phyloP scores from a whole-genome alignment of 2,113 vertebrate genomes.

The Neodontobutis hainanensis region DNA sequence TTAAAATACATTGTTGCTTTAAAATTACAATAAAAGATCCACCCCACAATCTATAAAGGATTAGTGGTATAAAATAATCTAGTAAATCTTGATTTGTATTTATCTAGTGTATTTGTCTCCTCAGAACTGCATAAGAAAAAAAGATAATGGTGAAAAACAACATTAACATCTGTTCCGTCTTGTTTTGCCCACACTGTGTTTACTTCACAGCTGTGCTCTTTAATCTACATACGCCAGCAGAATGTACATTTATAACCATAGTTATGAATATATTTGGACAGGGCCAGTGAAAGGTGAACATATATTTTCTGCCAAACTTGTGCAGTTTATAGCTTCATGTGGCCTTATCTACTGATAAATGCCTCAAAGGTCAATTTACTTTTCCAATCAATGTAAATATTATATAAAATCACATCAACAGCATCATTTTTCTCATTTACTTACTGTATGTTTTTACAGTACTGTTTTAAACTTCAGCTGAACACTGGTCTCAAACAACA shows the following conservation, averaged over 20 bases:
- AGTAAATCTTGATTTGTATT: no score
- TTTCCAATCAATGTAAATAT: neutral
- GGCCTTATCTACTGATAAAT: no score
- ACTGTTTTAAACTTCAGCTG: neutral
- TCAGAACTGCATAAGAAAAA: no score
- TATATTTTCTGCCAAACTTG: neutral
- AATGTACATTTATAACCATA: neutral
- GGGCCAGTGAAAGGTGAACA: neutral
- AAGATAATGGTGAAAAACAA: neutral
- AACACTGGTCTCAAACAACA: no score
- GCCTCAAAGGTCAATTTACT: no score
- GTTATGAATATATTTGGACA: neutral
- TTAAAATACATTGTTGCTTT: no score
- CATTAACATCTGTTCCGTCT: neutral
- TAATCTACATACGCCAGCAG: neutral
- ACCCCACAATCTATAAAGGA: no score
- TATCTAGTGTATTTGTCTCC: no score
- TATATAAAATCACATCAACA: neutral
- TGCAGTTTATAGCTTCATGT: no score
- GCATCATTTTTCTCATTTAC: neutral
- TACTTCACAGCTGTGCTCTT: neutral
- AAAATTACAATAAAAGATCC: no score
- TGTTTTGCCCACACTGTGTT: neutral
- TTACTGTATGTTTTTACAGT: neutral
- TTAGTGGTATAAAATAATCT: no score